phyloP scores from a whole-genome alignment of 2,113 vertebrate genomes.

The Tinamus guttatus region DNA sequence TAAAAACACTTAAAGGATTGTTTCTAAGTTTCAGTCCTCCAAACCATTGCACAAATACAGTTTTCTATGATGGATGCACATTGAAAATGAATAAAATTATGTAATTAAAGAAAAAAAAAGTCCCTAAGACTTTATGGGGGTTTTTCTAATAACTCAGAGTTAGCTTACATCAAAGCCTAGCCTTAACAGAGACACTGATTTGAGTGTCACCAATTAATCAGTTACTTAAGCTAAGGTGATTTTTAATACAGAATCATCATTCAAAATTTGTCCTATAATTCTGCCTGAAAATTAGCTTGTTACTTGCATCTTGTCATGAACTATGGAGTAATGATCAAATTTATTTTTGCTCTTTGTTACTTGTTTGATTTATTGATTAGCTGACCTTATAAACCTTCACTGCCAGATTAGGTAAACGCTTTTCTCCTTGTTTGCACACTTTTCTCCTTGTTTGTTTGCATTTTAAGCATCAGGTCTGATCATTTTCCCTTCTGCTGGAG shows the following conservation, averaged over 20 bases:
- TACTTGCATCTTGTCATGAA: constrained; percentile 12
- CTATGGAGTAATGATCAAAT: constrained; percentile 15
- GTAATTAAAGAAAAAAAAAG: background rate
- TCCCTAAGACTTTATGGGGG: background rate
- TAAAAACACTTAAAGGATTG: background rate
- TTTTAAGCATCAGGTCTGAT: constrained; percentile 16
- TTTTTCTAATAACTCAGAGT: background rate
- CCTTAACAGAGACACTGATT: constrained; percentile 1
- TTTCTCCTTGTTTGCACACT: constrained; percentile 9
- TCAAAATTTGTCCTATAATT: background rate
- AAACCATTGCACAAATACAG: background rate
- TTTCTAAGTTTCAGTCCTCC: background rate
- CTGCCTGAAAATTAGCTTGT: constrained; percentile 33
- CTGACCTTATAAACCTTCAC: constrained; percentile 8
- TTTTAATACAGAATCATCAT: background rate
- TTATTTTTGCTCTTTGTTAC: constrained; percentile 12
- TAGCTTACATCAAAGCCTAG: background rate
- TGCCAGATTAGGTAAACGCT: constrained; percentile 6
- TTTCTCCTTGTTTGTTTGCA: constrained; percentile 13
- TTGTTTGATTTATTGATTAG: constrained; percentile 45
- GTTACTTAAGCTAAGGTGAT: background rate
- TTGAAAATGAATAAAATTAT: background rate
- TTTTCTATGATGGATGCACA: background rate
- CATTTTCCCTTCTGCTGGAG: background rate
- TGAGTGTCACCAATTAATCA: background rate